Evolutionary conservation across 1,140 invertebrate species (phyloP), one percentile per base, ranked within the genome.

Genomic region (Nautilus pompilius): DNA sequence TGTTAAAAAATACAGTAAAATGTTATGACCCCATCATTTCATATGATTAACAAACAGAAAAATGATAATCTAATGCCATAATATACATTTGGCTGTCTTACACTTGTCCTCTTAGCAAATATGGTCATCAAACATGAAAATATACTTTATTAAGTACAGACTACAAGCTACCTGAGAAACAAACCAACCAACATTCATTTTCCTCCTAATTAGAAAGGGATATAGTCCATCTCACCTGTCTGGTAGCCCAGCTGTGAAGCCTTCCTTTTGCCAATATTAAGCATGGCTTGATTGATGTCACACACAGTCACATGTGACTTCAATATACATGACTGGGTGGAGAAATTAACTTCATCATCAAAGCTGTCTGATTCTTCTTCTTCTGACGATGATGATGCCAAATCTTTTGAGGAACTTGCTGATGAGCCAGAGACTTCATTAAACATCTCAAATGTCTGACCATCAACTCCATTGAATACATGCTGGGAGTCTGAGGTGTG

Each of bases 231-330:
- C 30, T 51, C 53, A 80, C 78, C 79, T 68, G 62, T 58, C 28
- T 53, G 69, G 57, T 67, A 71, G 54, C 87, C 86, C 63, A 84
- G 78, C 51, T 85, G 83, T 67, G 86, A 69, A 3, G 93, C 90
- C 80, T 91, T 86, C 32, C 85, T 74, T 84, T 91, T 87, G 1
- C 97, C 96, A 54, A 97, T 94, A 70, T 96, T 88, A 13, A 99
- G 78, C 97, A 99, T 99, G 63, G 91, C 88, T 71, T 91, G 84
- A 84, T 98, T 99, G 46, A 99, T 98, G 83, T 99, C 96, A 77
- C 88, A 91, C 1, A 99, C 89, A 13, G 92, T 95, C n/a, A 98
- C 84, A 70, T 82, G 73, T 55, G 65, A 68, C 15, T 46, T 45
- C 20, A n/a, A n/a, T n/a, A n/a, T n/a, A n/a, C n/a, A n/a, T 36